Evolutionary conservation across 2,113 vertebrate genomes (phyloP), one percentile per base, ranked within the genome.

Genomic region (Fulmarus glacialis): DNA sequence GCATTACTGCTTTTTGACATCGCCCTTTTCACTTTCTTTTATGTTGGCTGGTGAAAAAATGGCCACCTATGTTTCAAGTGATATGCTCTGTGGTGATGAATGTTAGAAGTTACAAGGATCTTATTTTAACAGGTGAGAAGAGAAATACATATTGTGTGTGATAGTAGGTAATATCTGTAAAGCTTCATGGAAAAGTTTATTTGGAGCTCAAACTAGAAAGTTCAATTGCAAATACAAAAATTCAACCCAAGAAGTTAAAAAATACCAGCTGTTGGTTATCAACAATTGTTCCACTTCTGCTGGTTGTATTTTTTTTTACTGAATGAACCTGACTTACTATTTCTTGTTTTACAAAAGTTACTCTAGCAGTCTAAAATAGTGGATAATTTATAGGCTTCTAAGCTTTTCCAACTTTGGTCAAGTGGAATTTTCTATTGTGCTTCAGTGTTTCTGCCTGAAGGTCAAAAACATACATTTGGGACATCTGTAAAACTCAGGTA

Each of bases 391-490:
- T 43, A 64, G 53, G 15, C 43, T 95, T 93, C 89, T 58, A 77
- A 71, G 47, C 58, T 80, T 83, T 90, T 83, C 64, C 67, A 75
- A 9, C 56, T 79, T 56, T 68, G 47, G 53, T 72, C 62, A 84
- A 91, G 38, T 78, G 70, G 92, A 93, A 92, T 96, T 95, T 96
- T 94, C 66, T 74, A 5, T 29, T 78, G 38, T 63, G 6, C 36
- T 84, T 92, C 77, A 82, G 17, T 56, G 26, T 40, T 62, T 70
- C 74, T 96, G 48, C 60, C 68, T 70, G 52, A 89, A 96, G 89
- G 91, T 97, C 92, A 93, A 82, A 96, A 80, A 18, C 34, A 74
- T 84, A 40, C 64, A 73, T 94, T 50, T 90, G 86, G 82, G 74
- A 80, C 50, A 79, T 86, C 77, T 95, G 48, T 92, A 92, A 92